phyloP scores from a whole-genome alignment of 2,888 invertebrate species.

The Alitta virens region DNA sequence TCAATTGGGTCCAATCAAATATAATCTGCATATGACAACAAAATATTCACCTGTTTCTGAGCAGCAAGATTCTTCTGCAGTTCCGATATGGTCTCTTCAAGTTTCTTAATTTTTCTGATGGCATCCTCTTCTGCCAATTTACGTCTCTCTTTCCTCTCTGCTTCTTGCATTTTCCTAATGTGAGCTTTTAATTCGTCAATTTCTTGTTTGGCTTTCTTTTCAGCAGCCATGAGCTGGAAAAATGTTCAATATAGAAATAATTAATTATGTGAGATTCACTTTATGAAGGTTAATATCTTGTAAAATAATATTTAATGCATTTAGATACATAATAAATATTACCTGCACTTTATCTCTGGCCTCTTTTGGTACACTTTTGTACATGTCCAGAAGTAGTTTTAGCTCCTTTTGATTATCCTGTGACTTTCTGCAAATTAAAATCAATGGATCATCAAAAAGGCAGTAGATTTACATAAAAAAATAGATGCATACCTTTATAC shows the following conservation, averaged over 20 bases:
- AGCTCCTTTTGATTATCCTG: slow-evolving; percentile 85
- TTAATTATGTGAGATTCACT: too few relatives aligned
- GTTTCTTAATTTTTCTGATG: slow-evolving; percentile 84
- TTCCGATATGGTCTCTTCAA: slow-evolving; percentile 90
- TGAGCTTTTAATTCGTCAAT: slow-evolving; percentile 74
- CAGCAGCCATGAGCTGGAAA: slow-evolving; percentile 75
- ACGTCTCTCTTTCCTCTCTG: slow-evolving; percentile 81
- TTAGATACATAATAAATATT: background rate
- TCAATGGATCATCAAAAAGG: too few relatives aligned
- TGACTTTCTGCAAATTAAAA: slow-evolving; percentile 44
- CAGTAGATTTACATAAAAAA: too few relatives aligned
- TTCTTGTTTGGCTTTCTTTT: slow-evolving; percentile 85
- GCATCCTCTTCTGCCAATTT: slow-evolving; percentile 94
- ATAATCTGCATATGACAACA: too few relatives aligned
- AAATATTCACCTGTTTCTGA: slow-evolving; percentile 72
- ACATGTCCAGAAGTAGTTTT: slow-evolving; percentile 91
- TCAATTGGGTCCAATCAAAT: too few relatives aligned
- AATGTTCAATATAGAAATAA: too few relatives aligned
- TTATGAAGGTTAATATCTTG: too few relatives aligned
- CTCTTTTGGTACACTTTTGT: slow-evolving; percentile 95
- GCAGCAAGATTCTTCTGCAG: slow-evolving; percentile 76
- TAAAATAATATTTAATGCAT: too few relatives aligned
- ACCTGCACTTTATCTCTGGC: slow-evolving; percentile 93
- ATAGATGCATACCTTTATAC: too few relatives aligned
- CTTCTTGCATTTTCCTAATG: slow-evolving; percentile 67